Conservation (phyloP, 2,888 invertebrate genomes). For the Apotomis betuletana region DNA sequence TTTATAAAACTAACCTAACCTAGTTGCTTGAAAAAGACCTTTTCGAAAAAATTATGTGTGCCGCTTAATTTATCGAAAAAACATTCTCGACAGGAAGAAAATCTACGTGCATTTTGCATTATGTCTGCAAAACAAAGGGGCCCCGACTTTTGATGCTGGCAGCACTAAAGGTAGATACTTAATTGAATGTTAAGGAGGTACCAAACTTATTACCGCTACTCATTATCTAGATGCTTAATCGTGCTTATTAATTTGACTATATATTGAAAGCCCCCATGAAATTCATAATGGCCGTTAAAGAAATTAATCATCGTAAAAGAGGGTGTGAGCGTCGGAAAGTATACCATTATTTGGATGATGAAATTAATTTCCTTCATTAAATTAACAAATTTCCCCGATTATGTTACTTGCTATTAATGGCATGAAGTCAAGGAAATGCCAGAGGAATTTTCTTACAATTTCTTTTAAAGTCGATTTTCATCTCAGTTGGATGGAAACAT, state of each 20-base stretch:
- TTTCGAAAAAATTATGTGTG: too few species aligned
- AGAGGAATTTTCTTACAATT: constrained; percentile 15
- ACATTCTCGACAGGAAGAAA: too few species aligned
- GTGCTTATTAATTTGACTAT: constrained; percentile 10
- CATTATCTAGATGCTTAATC: not conserved
- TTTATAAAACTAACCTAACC: too few species aligned
- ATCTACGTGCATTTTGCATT: too few species aligned
- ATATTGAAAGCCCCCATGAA: constrained; percentile 21
- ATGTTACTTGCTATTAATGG: constrained; percentile 22
- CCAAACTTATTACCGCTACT: not conserved
- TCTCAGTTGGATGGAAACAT: constrained; percentile 8
- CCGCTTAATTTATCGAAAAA: too few species aligned
- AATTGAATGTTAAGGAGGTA: not conserved
- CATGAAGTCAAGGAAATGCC: constrained; percentile 6
- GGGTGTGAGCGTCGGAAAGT: constrained; percentile 23
- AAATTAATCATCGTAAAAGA: constrained; percentile 23
- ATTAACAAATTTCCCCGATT: constrained; percentile 22
- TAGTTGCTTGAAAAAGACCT: too few species aligned
- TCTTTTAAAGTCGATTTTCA: constrained; percentile 5
- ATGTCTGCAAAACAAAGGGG: too few species aligned
- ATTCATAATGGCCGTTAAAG: constrained; percentile 25
- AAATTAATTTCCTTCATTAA: constrained; percentile 23
- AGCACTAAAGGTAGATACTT: not conserved
- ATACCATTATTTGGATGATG: constrained; percentile 28
- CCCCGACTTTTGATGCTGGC: too few species aligned